These are phyloP conservation scores for Drosophila truncata DNA, from an alignment of 1,140 invertebrate species.

Conservation along the genomic window DNA sequence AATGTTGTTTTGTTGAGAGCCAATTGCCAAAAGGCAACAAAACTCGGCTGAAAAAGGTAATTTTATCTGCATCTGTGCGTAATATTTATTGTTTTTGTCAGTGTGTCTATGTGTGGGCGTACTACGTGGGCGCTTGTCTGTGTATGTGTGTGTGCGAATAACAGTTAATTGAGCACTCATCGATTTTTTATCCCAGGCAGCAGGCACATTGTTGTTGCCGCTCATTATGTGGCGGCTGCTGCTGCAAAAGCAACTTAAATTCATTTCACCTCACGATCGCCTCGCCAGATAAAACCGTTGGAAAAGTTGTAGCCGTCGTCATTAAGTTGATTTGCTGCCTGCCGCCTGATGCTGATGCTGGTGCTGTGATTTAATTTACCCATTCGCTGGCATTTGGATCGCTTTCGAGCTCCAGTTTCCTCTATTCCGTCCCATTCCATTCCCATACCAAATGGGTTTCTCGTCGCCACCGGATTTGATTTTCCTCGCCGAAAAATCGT, in stretches of 20 bases:
- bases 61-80: constrained; percentile 48
- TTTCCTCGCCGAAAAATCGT: constrained; percentile 44
- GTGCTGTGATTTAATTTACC: constrained; percentile 69
- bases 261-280: constrained; percentile 38
- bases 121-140: constrained; percentile 15
- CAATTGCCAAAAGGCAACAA: constrained; percentile 62
- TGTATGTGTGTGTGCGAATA: constrained; percentile 20
- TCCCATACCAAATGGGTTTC: constrained; percentile 34
- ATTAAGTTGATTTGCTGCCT: constrained; percentile 66
- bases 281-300: constrained; percentile 39
- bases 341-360: constrained; percentile 16
- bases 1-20: constrained; percentile 69
- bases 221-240: constrained; percentile 14
- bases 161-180: constrained; percentile 61
- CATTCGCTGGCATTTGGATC: constrained; percentile 41
- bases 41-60: constrained; percentile 71
- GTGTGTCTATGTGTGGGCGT: constrained; percentile 27
- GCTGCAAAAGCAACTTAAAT: constrained; percentile 38
- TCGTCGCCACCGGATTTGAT: constrained; percentile 22
- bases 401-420: constrained; percentile 67
- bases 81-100: constrained; percentile 28
- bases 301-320: constrained; percentile 58
- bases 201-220: constrained; percentile 13
- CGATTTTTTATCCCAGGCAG: constrained; percentile 61
- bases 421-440: constrained; percentile 55